Base-by-base conservation (phyloP, 2,888 invertebrate species). In the Branchipolynoe longqiensis region DNA sequence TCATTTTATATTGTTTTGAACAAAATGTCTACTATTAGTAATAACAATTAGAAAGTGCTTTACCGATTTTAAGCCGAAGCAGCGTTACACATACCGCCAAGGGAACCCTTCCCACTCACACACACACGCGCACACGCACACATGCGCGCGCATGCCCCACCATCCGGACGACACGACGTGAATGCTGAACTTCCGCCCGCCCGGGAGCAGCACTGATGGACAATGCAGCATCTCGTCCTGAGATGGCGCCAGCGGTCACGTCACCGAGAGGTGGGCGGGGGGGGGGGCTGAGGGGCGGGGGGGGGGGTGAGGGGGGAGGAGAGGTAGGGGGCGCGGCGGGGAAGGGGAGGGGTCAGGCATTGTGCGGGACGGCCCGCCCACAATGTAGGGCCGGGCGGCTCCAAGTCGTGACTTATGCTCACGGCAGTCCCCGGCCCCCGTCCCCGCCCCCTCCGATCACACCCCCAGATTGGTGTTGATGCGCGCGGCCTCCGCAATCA, bases 141-240 rank as follows among this genome's bases (percentile, higher is more conserved):
- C n/a, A n/a, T n/a, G n/a, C n/a, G 18, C 18, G 48, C 8, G 48
- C 8, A 48, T 48, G 8, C 69, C 69, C n/a, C 54, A n/a, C n/a
- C n/a, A n/a, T n/a, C n/a, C n/a, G n/a, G n/a, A n/a, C 41, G 78
- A 78, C 78, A 54, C 25, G 78, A 78, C 48, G 41, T 54, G 78
- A 41, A 78, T 78, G 48, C 78, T 78, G 78, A 78, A 78, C 78
- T 78, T 78, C 78, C 78, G 78, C 78, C n/a, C 78, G 31, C 78
- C 28, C 41, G 78, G 78, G 78, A 78, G 78, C 78, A 73, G 33
- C 78, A 78, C 78, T 78, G 78, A 78, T 78, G 78, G 78, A 41
- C 41, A 28, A 78, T 78, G 78, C 78, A 41, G n/a, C n/a, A n/a
- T n/a, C n/a, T n/a, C n/a, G n/a, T 78, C 78, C 28, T 78, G 78